Evolutionary conservation across 2,888 invertebrate genomes (phyloP), one percentile per base, ranked within the genome.

Genomic region (Scaptomyza polygonia): DNA sequence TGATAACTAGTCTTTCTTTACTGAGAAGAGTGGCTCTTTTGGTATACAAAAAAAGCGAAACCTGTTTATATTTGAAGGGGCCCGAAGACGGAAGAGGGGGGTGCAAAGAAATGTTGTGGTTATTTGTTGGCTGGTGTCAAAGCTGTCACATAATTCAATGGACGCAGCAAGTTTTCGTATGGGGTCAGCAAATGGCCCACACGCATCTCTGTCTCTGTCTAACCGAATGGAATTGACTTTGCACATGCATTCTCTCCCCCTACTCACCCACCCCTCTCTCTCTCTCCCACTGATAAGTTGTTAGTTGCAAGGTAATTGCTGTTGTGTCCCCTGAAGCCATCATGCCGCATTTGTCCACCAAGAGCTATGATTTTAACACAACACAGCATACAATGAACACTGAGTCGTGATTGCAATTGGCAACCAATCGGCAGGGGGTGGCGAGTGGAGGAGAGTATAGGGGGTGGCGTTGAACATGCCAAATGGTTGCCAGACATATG

Each of bases 271-370:
- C 52, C 4, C 11, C 25, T 25, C 5, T 5, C 49, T 14, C 30
- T 3, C 30, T 0, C 12, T 5, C 49, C 12, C 30, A 2, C 30
- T 0, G 9, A n/a, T 45, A 27, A 27, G 21, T 51, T 66, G 84
- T 43, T 62, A 54, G 59, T 61, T 67, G 75, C 66, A 67, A 73
- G 84, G 88, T 83, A 83, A 83, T 83, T 83, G 82, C 82, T 66
- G 57, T 67, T 66, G 62, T 84, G 88, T 83, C 86, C 81, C 82
- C 82, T 71, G 70, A 62, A 87, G 84, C 86, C 82, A 88, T 84
- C 84, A 84, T 88, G 84, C 84, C 87, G 84, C 88, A 85, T 86
- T 73, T 84, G 88, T 84, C 87, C 84, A 74, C 77, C 86, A 53
- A 70, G 71, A 83, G 88, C 68, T 77, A 83, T 79, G 86, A 73